Conservation (phyloP, 2,113 vertebrate genomes). For the Podarcis cretensis region DNA sequence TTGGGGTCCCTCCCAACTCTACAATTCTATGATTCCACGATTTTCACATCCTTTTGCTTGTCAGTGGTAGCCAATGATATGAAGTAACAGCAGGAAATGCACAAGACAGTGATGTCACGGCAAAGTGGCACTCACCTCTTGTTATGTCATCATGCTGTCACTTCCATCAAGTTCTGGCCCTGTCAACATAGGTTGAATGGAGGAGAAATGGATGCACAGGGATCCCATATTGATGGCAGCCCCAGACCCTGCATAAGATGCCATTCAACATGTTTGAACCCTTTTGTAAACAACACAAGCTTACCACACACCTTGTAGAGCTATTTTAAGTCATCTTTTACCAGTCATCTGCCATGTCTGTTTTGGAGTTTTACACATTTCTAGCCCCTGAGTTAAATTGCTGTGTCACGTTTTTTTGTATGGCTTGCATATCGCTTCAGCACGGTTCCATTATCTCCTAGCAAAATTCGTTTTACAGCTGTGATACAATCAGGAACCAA, state of each 20-base stretch:
- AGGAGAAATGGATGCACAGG: background rate
- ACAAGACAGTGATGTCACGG: background rate
- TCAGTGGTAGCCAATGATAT: background rate
- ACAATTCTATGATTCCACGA: too few species aligned
- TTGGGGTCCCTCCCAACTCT: too few species aligned
- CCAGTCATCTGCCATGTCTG: background rate
- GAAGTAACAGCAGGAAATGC: background rate
- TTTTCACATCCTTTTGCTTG: background rate
- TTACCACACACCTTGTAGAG: background rate
- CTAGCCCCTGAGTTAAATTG: slow-evolving; percentile 30
- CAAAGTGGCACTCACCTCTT: too few species aligned
- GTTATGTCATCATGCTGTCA: too few species aligned
- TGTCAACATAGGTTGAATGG: background rate
- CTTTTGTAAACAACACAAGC: background rate
- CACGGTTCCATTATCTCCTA: slow-evolving; percentile 24
- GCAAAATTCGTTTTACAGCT: slow-evolving; percentile 21
- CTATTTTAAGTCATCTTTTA: background rate
- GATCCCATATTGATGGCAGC: background rate
- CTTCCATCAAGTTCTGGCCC: too few species aligned
- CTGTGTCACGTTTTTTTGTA: slow-evolving; percentile 13
- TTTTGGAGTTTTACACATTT: slow-evolving; percentile 23
- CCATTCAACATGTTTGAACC: background rate
- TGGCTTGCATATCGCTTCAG: slow-evolving; percentile 7
- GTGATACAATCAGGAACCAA: slow-evolving; percentile 26
- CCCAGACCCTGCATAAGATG: background rate